These are phyloP conservation scores for Troides oblongomaculatus DNA, from an alignment of 2,888 invertebrate genomes.

Conservation along the genomic window DNA sequence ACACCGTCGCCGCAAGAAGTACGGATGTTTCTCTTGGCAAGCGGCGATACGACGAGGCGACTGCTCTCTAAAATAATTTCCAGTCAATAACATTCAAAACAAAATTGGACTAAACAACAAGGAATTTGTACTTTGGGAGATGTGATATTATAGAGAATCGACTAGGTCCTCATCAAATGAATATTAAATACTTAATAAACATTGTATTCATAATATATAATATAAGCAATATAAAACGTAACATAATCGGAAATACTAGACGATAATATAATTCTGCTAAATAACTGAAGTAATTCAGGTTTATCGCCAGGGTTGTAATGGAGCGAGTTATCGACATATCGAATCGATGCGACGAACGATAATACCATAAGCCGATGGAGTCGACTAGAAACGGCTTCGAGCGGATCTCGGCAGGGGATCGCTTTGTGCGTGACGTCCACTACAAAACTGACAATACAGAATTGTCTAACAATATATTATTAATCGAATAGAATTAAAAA, in stretches of 20 bases:
- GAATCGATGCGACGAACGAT: slow-evolving; percentile 38
- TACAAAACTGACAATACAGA: slow-evolving; percentile 63
- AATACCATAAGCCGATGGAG: slow-evolving; percentile 50
- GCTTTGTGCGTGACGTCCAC: slow-evolving; percentile 45
- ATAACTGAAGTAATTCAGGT: slow-evolving; percentile 76
- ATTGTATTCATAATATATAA: slow-evolving; percentile 77
- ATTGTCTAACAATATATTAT: slow-evolving; percentile 74
- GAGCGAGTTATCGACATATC: slow-evolving; percentile 41
- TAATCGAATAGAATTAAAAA: slow-evolving; percentile 72
- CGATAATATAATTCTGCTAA: slow-evolving; percentile 79
- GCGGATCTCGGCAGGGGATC: slow-evolving; percentile 35
- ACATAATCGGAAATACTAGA: slow-evolving; percentile 79
- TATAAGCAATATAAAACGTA: slow-evolving; percentile 80
- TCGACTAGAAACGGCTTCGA: slow-evolving; percentile 62
- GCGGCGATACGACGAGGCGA: slow-evolving; percentile 41
- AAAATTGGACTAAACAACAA: slow-evolving; percentile 82
- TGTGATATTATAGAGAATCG: slow-evolving; percentile 80
- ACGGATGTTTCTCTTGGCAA: slow-evolving; percentile 29
- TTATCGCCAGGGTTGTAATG: slow-evolving; percentile 56
- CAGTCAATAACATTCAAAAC: slow-evolving; percentile 77
- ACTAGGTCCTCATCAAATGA: slow-evolving; percentile 81
- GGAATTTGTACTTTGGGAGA: slow-evolving; percentile 81
- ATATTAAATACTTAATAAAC: slow-evolving; percentile 79
- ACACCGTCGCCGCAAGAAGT: slow-evolving; percentile 33
- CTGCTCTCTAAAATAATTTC: slow-evolving; percentile 73